Percentiles rank a stretch among this genome's conserved stretches.
Conservation (phyloP, 1,140 invertebrate species). For the Rhyacophila brunnea region DNA sequence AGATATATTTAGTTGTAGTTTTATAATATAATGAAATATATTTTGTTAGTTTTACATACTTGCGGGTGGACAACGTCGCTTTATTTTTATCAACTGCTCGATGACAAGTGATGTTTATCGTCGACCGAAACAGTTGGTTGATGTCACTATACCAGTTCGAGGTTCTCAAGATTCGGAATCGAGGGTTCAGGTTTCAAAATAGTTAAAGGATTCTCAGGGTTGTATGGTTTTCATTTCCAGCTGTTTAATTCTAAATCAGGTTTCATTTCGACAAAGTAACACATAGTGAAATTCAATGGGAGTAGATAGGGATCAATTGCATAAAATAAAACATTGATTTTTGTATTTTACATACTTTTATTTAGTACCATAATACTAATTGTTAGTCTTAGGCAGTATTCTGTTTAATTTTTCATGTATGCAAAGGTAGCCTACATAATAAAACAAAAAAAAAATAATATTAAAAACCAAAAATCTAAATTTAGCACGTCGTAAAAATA, state of each 20-base stretch:
- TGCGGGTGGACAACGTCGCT: too few species aligned
- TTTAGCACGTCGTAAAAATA: conserved; percentile 9
- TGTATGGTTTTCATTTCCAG: neutral
- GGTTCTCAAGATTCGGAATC: neutral
- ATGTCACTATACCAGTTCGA: too few species aligned
- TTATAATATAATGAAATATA: too few species aligned
- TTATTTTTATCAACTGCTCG: too few species aligned
- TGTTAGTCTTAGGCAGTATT: conserved; percentile 33
- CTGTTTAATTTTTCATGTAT: conserved; percentile 11
- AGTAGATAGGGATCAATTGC: neutral
- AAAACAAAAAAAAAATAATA: conserved; percentile 10
- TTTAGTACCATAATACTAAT: conserved; percentile 33
- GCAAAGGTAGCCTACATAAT: conserved; percentile 1
- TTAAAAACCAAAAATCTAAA: conserved; percentile 20
- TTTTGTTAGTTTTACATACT: too few species aligned
- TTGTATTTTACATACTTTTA: conserved; percentile 15
- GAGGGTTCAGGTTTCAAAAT: neutral
- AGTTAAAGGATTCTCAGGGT: neutral
- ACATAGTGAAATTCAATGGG: neutral
- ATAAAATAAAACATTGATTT: conserved; percentile 7
- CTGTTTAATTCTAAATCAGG: neutral
- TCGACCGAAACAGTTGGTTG: too few species aligned
- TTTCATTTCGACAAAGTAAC: neutral
- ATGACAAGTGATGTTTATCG: too few species aligned
- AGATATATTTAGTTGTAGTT: too few species aligned